These are phyloP conservation scores for Enteromius paludinosus DNA, from an alignment of 2,797 vertebrate genomes.

Conservation along the genomic window DNA sequence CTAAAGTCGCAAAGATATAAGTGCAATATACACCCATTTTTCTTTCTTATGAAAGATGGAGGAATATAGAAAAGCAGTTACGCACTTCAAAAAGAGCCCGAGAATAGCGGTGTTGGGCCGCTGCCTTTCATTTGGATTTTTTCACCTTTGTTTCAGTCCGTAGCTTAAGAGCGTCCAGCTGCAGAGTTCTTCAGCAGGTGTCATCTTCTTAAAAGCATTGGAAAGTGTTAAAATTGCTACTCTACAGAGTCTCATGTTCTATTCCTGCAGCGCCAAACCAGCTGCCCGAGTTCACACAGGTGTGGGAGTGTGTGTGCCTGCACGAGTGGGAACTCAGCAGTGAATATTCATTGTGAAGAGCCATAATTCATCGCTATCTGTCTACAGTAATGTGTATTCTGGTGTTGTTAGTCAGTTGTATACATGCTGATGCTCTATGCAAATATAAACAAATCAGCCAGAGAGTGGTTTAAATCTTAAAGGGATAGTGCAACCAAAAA, in stretches of 20 bases:
- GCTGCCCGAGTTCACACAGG: constrained; percentile 9
- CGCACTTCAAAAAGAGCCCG: constrained; percentile 7
- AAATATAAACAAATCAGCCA: not conserved
- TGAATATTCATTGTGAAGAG: constrained; percentile 31
- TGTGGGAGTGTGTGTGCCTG: not conserved
- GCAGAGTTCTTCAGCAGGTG: constrained; percentile 42
- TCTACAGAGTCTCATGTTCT: constrained; percentile 28
- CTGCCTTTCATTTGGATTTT: constrained; percentile 30
- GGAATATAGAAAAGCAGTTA: constrained; percentile 17
- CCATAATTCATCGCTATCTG: not conserved
- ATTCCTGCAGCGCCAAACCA: constrained; percentile 28
- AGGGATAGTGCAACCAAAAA: not conserved
- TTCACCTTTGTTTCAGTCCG: constrained; percentile 27
- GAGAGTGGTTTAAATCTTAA: not conserved
- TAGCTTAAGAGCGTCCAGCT: constrained; percentile 16
- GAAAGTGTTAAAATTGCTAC: constrained; percentile 61
- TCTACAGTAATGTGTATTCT: not conserved
- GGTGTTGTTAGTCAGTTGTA: constrained; percentile 2
- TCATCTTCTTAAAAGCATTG: constrained; percentile 68
- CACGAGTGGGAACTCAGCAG: constrained; percentile 2
- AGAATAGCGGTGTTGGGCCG: constrained; percentile 25
- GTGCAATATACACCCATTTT: constrained; percentile 19
- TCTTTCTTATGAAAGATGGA: constrained; percentile 29
- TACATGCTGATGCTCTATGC: constrained; percentile 24
- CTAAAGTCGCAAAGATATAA: not conserved